A percentile compares a stretch with the other conserved stretches of the same genome.
Evolutionary conservation across 2,888 invertebrate genomes (phyloP).

Genomic region (Nomada flava): DNA sequence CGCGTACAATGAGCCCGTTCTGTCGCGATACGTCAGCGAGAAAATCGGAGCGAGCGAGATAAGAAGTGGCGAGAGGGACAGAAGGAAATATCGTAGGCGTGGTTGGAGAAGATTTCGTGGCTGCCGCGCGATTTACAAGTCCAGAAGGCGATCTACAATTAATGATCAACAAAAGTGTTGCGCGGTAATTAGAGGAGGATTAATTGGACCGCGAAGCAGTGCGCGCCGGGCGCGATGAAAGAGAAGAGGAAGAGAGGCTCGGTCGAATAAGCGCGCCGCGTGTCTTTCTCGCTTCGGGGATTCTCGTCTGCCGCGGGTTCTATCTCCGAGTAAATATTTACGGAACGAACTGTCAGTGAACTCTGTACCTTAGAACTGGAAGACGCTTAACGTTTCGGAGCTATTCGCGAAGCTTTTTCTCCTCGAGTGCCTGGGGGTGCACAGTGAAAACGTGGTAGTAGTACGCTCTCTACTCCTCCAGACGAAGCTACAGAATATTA

Average conservation of each 20-base stretch:
- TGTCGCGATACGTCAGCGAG: constrained; percentile 13
- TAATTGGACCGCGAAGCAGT: constrained; percentile 60
- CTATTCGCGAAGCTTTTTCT: background rate
- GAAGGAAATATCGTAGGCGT: background rate
- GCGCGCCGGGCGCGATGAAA: constrained; percentile 51
- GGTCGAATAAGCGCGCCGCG: constrained; percentile 42
- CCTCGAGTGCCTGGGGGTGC: background rate
- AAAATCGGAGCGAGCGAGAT: background rate
- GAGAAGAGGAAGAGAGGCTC: constrained; percentile 41
- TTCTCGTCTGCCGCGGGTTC: constrained; percentile 4
- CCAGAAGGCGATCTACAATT: constrained; percentile 20
- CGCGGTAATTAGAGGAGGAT: constrained; percentile 52
- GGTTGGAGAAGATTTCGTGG: background rate
- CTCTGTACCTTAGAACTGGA: background rate
- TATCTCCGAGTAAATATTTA: constrained; percentile 23
- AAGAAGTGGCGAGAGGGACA: background rate
- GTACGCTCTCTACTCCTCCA: no score
- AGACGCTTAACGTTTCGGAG: background rate
- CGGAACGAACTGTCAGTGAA: constrained; percentile 13
- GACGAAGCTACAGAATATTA: no score
- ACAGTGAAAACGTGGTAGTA: no score
- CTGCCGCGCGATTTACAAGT: constrained; percentile 28
- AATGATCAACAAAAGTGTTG: constrained; percentile 40
- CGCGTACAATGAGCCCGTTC: constrained; percentile 36
- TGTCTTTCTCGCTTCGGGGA: constrained; percentile 38